These are phyloP conservation scores for Pinna nobilis DNA, from an alignment of 1,140 invertebrate species.

Conservation along the genomic window DNA sequence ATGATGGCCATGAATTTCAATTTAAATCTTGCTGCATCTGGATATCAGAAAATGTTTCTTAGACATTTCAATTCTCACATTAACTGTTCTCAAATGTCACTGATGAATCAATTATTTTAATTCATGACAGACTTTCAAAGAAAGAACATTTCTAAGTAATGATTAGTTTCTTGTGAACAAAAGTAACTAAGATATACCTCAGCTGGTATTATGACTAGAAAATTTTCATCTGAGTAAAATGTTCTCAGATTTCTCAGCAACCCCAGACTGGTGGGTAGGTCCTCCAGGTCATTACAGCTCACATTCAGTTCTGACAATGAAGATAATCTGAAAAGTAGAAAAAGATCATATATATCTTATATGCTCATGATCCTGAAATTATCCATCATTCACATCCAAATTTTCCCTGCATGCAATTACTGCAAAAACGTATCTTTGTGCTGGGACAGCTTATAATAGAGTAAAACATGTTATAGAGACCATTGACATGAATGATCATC, in stretches of 20 bases:
- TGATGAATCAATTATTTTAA: background rate
- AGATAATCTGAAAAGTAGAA: constrained; percentile 87
- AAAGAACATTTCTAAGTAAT: background rate
- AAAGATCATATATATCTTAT: too few relatives aligned
- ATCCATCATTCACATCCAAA: too few relatives aligned
- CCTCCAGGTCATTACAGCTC: constrained; percentile 94
- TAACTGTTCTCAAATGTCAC: background rate
- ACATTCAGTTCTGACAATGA: constrained; percentile 98
- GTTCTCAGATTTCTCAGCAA: constrained; percentile 94
- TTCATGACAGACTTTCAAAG: background rate
- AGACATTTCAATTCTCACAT: too few relatives aligned
- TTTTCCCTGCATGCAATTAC: too few relatives aligned
- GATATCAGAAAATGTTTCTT: too few relatives aligned
- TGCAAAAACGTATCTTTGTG: too few relatives aligned
- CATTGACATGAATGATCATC: too few relatives aligned
- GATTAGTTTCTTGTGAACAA: too few relatives aligned
- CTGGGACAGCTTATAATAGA: background rate
- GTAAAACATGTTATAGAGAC: background rate
- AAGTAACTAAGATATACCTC: too few relatives aligned
- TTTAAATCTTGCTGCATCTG: too few relatives aligned
- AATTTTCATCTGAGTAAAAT: constrained; percentile 98
- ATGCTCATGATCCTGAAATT: too few relatives aligned
- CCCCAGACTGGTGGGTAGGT: constrained; percentile 91
- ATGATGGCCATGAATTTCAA: too few relatives aligned
- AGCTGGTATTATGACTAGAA: constrained; percentile 92